These are phyloP conservation scores for Scaptomyza graminum DNA, from an alignment of 1,140 invertebrate species.

Conservation along the genomic window DNA sequence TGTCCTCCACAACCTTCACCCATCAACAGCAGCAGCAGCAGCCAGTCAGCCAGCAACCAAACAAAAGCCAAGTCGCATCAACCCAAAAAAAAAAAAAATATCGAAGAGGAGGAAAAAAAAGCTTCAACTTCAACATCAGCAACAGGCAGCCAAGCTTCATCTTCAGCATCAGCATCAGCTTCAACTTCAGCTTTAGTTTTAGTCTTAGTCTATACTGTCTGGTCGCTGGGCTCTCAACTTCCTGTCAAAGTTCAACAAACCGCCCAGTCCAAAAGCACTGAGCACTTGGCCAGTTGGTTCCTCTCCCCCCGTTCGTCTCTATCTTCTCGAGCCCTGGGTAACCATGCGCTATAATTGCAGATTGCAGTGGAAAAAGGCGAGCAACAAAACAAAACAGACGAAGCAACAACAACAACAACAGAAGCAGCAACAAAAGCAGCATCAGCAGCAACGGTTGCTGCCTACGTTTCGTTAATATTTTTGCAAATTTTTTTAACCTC, in stretches of 20 bases:
- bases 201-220: constrained; percentile 49
- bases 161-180: constrained; percentile 12
- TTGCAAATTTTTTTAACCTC: constrained; percentile 81
- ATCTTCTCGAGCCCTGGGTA: constrained; percentile 16
- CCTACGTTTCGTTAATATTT: constrained; percentile 81
- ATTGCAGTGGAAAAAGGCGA: constrained; percentile 78
- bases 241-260: constrained; percentile 81
- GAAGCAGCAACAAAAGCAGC: constrained; percentile 41
- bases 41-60: constrained; percentile 44
- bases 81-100: constrained; percentile 22
- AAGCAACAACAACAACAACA: constrained; percentile 24
- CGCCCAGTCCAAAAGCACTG: constrained; percentile 65
- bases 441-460: constrained; percentile 61
- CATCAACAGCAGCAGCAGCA: constrained; percentile 48
- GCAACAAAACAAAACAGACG: constrained; percentile 54
- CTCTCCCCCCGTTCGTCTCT: constrained; percentile 3
- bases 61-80: constrained; percentile 57
- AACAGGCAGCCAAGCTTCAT: constrained; percentile 17
- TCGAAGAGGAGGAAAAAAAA: constrained; percentile 17
- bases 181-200: constrained; percentile 28
- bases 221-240: constrained; percentile 64
- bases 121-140: background rate
- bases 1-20: constrained; percentile 67
- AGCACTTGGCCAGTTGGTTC: constrained; percentile 17
- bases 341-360: constrained; percentile 71